Evolutionary conservation across 2,888 invertebrate genomes (phyloP), one percentile per base, ranked within the genome.

Genomic region (Dicranocentrus wangi): DNA sequence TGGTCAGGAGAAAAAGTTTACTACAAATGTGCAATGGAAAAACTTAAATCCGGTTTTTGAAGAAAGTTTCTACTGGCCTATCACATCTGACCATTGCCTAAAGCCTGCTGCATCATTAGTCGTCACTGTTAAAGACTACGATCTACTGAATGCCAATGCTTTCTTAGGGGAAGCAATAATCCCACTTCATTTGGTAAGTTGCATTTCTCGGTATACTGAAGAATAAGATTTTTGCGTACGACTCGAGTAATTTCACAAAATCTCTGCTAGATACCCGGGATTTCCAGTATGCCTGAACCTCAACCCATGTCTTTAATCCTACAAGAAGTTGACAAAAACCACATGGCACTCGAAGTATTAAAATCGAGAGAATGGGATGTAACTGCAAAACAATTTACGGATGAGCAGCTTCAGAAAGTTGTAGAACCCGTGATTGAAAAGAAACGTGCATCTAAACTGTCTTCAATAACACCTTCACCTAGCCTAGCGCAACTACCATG

Each of bases 261-360:
- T n/a, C n/a, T n/a, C n/a, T n/a, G 17, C 15, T 42, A 85, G 86
- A 82, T 86, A 51, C 86, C 86, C 19, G 86, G 86, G n/a, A 71
- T 85, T n/a, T 65, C 83, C 3, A 43, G 25, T 1, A 65, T 70
- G 8, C 83, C 85, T 1, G 42, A 83, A n/a, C 75, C 84, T 15
- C 86, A 86, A 47, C 86, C 86, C 0, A 85, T 86, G 85, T 70
- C 23, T 8, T 60, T 86, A 21, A 42, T 53, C n/a, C 53, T 86
- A 15, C 75, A 80, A 21, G 77, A 80, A 25, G 79, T 79, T 2
- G 82, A 83, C 17, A 32, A 43, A 1, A 19, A 61, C 15, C 77
- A 79, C 69, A 78, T 76, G 2, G 53, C 81, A 1, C 42, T 86
- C 8, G 13, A 53, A 8, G 82, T 85, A n/a, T 51, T 86, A 2